These are phyloP conservation scores for Adelges cooleyi DNA, from an alignment of 1,140 invertebrate species.

Conservation along the genomic window DNA sequence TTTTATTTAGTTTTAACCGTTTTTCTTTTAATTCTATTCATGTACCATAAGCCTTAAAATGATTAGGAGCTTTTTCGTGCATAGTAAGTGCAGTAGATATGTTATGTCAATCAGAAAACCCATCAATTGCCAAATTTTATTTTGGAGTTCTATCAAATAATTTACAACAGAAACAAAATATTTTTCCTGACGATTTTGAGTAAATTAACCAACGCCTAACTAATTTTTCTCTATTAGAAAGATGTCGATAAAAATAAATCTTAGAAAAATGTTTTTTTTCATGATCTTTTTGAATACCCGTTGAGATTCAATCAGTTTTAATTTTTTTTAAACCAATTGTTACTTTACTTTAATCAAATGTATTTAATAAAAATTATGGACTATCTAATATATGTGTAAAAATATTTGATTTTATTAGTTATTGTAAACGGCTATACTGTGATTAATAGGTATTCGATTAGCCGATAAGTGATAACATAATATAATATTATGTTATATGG, in stretches of 20 bases:
- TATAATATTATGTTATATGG: no score
- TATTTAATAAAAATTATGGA: no score
- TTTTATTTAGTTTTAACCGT: constrained; percentile 27
- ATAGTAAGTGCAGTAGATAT: constrained; percentile 24
- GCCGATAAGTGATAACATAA: no score
- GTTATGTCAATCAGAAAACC: constrained; percentile 31
- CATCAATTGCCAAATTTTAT: constrained; percentile 26
- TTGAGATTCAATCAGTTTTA: no score
- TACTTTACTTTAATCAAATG: no score
- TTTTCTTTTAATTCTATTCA: constrained; percentile 31
- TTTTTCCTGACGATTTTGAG: constrained; percentile 27
- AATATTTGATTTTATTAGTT: no score
- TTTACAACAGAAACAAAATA: constrained; percentile 33
- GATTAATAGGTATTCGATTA: no score
- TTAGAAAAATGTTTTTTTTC: no score
- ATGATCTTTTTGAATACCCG: no score
- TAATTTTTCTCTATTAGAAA: constrained; percentile 28
- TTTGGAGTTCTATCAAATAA: constrained; percentile 29
- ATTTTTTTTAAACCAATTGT: no score
- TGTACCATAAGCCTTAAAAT: constrained; percentile 27
- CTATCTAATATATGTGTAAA: no score
- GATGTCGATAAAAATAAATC: neutral
- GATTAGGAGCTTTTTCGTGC: constrained; percentile 29
- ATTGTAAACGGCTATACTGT: no score
- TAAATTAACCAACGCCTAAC: constrained; percentile 31